These are phyloP conservation scores for Labia minor DNA, from an alignment of 2,888 invertebrate species.

Conservation along the genomic window DNA sequence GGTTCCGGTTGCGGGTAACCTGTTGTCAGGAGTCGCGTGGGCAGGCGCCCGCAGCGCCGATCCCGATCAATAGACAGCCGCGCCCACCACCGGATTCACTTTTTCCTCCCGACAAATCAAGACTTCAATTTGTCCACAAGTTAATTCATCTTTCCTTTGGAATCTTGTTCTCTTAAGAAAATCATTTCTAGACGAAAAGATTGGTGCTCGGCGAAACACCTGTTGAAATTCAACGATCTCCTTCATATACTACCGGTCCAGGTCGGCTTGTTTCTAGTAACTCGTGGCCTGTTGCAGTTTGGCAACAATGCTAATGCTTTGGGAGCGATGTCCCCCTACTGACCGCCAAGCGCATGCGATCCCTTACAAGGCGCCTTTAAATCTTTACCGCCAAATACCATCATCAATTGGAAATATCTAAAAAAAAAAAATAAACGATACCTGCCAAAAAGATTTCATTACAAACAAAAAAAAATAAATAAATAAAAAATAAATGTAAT, in stretches of 20 bases:
- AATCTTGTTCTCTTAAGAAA: too few relatives aligned
- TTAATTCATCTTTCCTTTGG: too few relatives aligned
- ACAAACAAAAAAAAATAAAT: too few relatives aligned
- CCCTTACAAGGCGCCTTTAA: slow-evolving; percentile 30
- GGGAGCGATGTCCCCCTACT: slow-evolving; percentile 16
- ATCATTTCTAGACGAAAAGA: too few relatives aligned
- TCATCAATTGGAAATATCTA: too few relatives aligned
- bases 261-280: background rate
- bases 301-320: slow-evolving; percentile 17
- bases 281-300: background rate
- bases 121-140: background rate
- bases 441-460: too few relatives aligned
- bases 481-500: too few relatives aligned
- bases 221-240: background rate
- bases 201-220: too few relatives aligned
- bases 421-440: too few relatives aligned
- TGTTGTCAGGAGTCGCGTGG: background rate
- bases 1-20: slow-evolving; percentile 1
- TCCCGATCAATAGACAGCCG: slow-evolving; percentile 13
- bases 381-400: slow-evolving; percentile 39
- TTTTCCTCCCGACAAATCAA: background rate
- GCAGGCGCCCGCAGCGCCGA: background rate
- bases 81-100: background rate
- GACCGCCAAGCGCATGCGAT: slow-evolving; percentile 27
- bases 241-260: background rate